Base-by-base conservation (phyloP, 2,888 invertebrate genomes). In the Amitus sp. region DNA sequence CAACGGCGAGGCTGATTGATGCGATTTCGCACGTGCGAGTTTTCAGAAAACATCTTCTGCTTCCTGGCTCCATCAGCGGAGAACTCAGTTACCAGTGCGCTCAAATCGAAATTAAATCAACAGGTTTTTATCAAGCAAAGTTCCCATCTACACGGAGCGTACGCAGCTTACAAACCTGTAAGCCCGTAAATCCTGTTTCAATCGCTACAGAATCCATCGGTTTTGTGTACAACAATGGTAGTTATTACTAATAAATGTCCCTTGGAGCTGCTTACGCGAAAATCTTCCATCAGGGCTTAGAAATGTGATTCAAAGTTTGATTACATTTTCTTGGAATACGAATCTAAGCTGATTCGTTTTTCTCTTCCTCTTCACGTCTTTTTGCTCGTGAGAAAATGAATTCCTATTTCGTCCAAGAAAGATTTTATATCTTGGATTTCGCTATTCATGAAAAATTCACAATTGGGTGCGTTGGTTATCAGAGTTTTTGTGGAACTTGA, bases 81-180 rank as follows among this genome's bases (percentile, higher is more conserved):
- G n/a, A 33, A n/a, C 5, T 33, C n/a, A 9, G 33, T 33, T 33
- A 10, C 10, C 39, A 17, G 18, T 39, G n/a, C 12, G 12, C 15
- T 5, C 27, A 49, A 52, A 52, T 63, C 56, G 52, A 65, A 62
- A 64, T 64, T 62, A 68, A 68, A 68, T 70, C 68, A 70, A 70
- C 70, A 70, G 68, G 70, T 70, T 70, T 68, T 65, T 68, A 68
- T 64, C 52, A 64, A 50, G 56, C 42, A 47, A 60, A 65, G 60
- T 63, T 55, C 49, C 49, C 58, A 57, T 56, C 60, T 51, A 64
- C 56, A 47, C 47, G 20, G 50, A 46, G 47, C 55, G 58, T 51
- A 64, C 55, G 58, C 62, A 55, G 65, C 67, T 69, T 69, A 68
- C 66, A 65, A 64, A 67, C 56, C 62, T 62, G 64, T 68, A 65